A percentile compares a stretch with the other conserved stretches of the same genome.
phyloP scores from a whole-genome alignment of 2,888 invertebrate genomes.

The Amiota communis region DNA sequence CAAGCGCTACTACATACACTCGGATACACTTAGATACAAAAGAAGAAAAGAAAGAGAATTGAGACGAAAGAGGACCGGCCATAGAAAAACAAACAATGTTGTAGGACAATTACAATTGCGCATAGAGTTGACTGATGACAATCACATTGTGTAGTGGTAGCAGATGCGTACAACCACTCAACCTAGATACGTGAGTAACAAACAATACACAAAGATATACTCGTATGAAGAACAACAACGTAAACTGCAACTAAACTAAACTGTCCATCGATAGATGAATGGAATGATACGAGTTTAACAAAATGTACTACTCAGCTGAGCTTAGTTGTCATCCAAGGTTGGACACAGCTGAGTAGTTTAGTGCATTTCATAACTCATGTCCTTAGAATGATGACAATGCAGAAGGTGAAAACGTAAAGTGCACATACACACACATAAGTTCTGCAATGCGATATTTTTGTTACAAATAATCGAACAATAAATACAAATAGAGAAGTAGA shows the following conservation, averaged over 20 bases:
- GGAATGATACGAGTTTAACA: not conserved
- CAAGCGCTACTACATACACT: not conserved
- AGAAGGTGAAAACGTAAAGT: too few relatives aligned
- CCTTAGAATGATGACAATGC: not conserved
- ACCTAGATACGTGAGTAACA: conserved; percentile 10
- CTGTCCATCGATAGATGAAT: conserved; percentile 5
- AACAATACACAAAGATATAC: not conserved
- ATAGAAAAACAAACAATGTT: conserved; percentile 65
- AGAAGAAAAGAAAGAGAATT: too few relatives aligned
- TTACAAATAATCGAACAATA: conserved; percentile 27
- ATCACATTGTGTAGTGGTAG: conserved; percentile 57
- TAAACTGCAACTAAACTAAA: not conserved
- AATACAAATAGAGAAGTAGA: not conserved
- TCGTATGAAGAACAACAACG: not conserved
- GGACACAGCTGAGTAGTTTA: not conserved
- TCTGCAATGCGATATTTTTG: not conserved
- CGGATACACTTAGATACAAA: not conserved
- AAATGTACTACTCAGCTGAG: not conserved
- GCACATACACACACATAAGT: not conserved
- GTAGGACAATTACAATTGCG: conserved; percentile 65
- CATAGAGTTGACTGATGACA: conserved; percentile 63
- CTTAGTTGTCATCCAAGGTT: conserved; percentile 1
- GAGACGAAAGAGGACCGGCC: conserved; percentile 40
- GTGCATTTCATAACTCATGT: conserved; percentile 20
- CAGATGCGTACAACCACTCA: conserved; percentile 44